A percentile compares a stretch with the other conserved stretches of the same genome.
Conservation (phyloP, 2,113 vertebrate species). For the Platichthys stellatus region DNA sequence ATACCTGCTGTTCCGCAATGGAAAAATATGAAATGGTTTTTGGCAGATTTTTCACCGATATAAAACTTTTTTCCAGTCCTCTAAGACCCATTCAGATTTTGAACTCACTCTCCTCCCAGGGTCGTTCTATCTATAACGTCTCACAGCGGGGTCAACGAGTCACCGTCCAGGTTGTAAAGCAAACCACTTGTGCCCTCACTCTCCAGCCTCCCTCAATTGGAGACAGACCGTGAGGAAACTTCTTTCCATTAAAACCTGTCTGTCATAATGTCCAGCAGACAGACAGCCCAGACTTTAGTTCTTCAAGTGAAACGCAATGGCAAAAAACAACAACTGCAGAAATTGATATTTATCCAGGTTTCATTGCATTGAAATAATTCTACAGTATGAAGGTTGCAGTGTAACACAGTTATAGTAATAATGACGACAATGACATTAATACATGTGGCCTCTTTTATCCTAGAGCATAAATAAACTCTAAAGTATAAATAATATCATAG, state of each 20-base stretch:
- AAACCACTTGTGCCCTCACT: background rate
- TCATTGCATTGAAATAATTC: background rate
- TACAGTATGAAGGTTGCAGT: too few relatives aligned
- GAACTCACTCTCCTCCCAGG: constrained; percentile 1
- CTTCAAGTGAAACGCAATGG: too few relatives aligned
- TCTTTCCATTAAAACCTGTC: background rate
- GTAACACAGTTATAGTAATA: background rate
- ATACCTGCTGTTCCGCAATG: background rate
- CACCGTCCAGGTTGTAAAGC: background rate
- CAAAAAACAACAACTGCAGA: background rate
- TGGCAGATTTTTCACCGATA: constrained; percentile 7
- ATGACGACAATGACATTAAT: background rate
- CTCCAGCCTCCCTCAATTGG: background rate
- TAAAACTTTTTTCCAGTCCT: constrained; percentile 13
- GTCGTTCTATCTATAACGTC: background rate
- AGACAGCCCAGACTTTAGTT: background rate
- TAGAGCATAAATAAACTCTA: background rate
- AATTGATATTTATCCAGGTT: background rate
- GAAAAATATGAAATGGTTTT: constrained; percentile 7
- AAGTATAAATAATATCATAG: background rate
- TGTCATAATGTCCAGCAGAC: background rate
- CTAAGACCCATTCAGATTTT: background rate
- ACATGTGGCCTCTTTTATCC: background rate
- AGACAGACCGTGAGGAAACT: background rate
- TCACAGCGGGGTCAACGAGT: background rate